Evolutionary conservation across 2,888 invertebrate genomes (phyloP).

Genomic region (Acrobasis consociella): DNA sequence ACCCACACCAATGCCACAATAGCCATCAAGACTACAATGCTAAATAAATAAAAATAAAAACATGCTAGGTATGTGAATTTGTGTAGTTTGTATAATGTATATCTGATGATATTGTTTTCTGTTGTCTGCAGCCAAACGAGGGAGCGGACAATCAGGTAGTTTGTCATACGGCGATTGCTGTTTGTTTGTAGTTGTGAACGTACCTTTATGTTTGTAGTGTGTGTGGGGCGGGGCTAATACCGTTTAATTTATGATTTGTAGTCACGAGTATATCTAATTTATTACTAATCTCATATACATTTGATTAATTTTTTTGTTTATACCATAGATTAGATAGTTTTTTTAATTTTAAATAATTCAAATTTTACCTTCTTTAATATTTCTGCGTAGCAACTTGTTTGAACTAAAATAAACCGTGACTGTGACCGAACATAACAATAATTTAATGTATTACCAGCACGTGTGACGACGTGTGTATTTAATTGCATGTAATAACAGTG

Average conservation of each 20-base stretch:
- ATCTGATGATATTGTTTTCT: slow-evolving; percentile 53
- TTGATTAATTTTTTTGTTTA: slow-evolving; percentile 2
- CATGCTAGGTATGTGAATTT: background rate
- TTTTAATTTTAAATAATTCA: background rate
- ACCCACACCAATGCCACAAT: too few relatives aligned
- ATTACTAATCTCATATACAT: background rate
- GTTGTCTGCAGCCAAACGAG: slow-evolving; percentile 76
- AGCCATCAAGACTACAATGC: background rate
- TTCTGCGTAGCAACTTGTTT: background rate
- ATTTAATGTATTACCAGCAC: background rate
- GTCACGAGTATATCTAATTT: slow-evolving; percentile 8
- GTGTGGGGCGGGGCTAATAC: slow-evolving; percentile 16
- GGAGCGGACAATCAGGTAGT: slow-evolving; percentile 79
- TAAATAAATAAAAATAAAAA: background rate
- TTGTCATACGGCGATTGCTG: slow-evolving; percentile 32
- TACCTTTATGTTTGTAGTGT: slow-evolving; percentile 18
- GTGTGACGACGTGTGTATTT: background rate
- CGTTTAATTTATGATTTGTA: slow-evolving; percentile 26
- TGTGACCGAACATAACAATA: background rate
- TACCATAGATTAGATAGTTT: background rate
- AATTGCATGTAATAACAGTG: slow-evolving; percentile 12
- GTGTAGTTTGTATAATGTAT: slow-evolving; percentile 40
- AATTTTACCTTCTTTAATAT: background rate
- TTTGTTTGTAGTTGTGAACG: slow-evolving; percentile 28
- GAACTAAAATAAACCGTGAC: background rate